These are phyloP conservation scores for Corvus moneduloides DNA, from an alignment of 2,113 vertebrate genomes.

Conservation along the genomic window DNA sequence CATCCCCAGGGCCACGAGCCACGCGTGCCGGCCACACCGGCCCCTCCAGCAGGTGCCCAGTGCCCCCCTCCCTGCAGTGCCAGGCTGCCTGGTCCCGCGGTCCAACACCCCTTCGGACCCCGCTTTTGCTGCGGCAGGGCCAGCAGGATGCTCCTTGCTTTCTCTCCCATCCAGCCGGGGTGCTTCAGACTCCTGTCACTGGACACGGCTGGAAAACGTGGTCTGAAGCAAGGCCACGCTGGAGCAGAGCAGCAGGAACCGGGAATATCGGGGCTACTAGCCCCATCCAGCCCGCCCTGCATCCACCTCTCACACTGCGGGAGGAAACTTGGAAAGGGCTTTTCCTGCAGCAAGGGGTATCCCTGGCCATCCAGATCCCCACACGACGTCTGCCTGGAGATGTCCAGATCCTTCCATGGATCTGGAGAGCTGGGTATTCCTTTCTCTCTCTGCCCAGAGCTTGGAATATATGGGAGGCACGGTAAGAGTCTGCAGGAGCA, in stretches of 20 bases:
- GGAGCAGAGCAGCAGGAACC: background rate
- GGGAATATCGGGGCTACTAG: rapidly evolving
- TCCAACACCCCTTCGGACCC: background rate
- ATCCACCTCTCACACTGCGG: background rate
- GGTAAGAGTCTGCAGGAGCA: background rate
- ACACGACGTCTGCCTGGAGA: background rate
- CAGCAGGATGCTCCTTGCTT: background rate
- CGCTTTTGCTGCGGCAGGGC: rapidly evolving
- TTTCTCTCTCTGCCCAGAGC: background rate
- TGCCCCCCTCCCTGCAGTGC: background rate
- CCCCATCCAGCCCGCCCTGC: background rate
- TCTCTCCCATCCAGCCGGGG: background rate
- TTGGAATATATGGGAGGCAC: background rate
- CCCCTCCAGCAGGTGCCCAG: background rate
- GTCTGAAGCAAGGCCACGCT: background rate
- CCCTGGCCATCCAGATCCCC: background rate
- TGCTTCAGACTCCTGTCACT: rapidly evolving
- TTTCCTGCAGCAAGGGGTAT: background rate
- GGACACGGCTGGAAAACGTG: rapidly evolving
- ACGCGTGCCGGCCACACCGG: background rate
- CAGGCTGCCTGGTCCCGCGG: background rate
- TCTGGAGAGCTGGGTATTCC: background rate
- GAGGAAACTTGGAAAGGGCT: background rate
- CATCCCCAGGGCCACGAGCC: background rate
- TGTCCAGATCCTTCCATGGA: background rate